These are phyloP conservation scores for Vimba vimba DNA, from an alignment of 2,113 vertebrate species.

Conservation along the genomic window DNA sequence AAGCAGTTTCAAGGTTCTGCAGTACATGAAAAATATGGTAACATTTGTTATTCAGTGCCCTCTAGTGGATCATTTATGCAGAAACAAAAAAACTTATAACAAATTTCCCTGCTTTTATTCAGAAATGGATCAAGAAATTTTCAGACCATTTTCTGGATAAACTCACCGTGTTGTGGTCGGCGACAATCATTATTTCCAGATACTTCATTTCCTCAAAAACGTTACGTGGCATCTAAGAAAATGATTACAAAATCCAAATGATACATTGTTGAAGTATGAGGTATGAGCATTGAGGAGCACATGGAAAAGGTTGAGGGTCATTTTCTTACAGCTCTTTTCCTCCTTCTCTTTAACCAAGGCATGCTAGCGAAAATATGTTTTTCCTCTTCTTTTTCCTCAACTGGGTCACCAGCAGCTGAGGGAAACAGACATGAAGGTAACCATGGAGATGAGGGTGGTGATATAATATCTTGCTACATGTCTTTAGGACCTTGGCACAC, in stretches of 20 bases:
- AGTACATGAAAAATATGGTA: background rate
- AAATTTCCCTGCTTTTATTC: background rate
- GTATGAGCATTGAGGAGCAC: background rate
- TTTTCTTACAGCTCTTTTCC: slow-evolving; percentile 88
- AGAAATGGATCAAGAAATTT: background rate
- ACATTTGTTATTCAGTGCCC: slow-evolving; percentile 1
- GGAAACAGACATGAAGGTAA: slow-evolving; percentile 53
- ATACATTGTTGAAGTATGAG: slow-evolving; percentile 11
- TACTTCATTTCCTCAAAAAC: slow-evolving; percentile 98
- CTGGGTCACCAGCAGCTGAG: slow-evolving; percentile 54
- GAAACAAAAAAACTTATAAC: background rate
- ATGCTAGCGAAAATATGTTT: slow-evolving; percentile 79
- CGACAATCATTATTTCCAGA: slow-evolving; percentile 97
- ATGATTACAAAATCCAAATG: slow-evolving; percentile 16
- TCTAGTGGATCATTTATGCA: slow-evolving; percentile 3
- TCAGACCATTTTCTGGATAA: background rate
- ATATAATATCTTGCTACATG: slow-evolving; percentile 10
- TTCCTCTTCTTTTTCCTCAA: slow-evolving; percentile 72
- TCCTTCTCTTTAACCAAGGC: slow-evolving; percentile 87
- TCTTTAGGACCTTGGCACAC: background rate
- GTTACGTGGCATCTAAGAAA: slow-evolving; percentile 82
- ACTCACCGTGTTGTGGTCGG: slow-evolving; percentile 94
- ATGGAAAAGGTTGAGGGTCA: slow-evolving; percentile 37
- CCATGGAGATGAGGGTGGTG: slow-evolving; percentile 43
- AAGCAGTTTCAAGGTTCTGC: slow-evolving; percentile 41